Percentiles rank a stretch among this genome's conserved stretches.
Evolutionary conservation across 2,113 vertebrate species (phyloP).

Genomic region (Myrmecophaga tridactyla): DNA sequence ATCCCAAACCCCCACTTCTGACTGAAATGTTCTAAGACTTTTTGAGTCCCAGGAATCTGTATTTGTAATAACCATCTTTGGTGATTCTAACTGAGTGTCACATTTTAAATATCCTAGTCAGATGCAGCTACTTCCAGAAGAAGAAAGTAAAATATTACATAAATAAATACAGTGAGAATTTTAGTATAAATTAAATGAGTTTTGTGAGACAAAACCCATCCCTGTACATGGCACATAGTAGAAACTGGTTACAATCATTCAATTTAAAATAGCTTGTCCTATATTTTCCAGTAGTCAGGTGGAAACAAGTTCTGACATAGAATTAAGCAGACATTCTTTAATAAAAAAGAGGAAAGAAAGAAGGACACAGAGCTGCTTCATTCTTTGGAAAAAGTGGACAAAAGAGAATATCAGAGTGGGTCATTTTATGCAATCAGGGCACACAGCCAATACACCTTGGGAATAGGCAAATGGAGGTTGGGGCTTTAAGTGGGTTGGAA

Average conservation of each 20-base stretch:
- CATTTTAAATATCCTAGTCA: not conserved
- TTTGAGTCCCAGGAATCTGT: not conserved
- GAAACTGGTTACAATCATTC: not conserved
- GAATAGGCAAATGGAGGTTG: not conserved
- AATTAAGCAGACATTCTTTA: not conserved
- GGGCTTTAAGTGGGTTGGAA: not conserved
- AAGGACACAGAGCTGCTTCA: not conserved
- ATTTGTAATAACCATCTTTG: not conserved
- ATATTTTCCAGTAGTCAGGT: not conserved
- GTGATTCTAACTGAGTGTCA: not conserved
- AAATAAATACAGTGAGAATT: not conserved
- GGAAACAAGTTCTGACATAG: not conserved
- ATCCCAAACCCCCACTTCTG: not conserved
- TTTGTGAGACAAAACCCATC: not conserved
- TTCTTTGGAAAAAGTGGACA: not conserved
- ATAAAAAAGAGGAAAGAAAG: not conserved
- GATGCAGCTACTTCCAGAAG: not conserved
- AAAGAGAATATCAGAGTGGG: not conserved
- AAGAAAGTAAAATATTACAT: not conserved
- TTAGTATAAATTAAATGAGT: not conserved
- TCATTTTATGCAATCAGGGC: not conserved
- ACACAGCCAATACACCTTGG: not conserved
- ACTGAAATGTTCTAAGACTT: not conserved
- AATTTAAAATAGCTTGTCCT: not conserved
- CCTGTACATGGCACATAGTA: not conserved